Conservation (phyloP, 2,113 vertebrate genomes). For the Gopherus flavomarginatus region DNA sequence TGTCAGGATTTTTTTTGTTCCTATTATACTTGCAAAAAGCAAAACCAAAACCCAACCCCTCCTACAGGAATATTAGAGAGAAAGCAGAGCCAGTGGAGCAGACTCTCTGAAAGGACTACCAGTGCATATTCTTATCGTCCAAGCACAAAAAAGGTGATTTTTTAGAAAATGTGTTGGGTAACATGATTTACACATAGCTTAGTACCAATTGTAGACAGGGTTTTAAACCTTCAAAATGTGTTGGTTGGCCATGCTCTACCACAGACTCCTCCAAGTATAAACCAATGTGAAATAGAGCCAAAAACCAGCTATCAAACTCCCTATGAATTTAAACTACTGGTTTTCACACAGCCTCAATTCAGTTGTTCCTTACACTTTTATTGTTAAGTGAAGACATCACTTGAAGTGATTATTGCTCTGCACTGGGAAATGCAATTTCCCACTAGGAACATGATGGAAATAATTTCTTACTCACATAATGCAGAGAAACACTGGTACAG, state of each 20-base stretch:
- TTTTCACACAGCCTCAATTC: background rate
- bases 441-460: background rate
- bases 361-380: background rate
- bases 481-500: background rate
- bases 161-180: background rate
- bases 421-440: background rate
- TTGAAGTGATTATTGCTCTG: background rate
- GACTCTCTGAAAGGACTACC: background rate
- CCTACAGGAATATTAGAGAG: background rate
- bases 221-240: background rate
- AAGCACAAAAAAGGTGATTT: background rate
- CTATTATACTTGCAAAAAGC: background rate
- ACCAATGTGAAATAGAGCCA: background rate
- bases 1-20: background rate
- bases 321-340: background rate
- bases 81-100: background rate
- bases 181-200: background rate
- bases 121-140: background rate
- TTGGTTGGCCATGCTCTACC: background rate
- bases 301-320: background rate
- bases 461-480: background rate
- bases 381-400: background rate
- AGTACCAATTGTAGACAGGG: background rate
- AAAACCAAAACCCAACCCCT: background rate
- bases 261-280: background rate